phyloP scores from a whole-genome alignment of 2,888 invertebrate genomes.

The Arrhopalites spinosus region DNA sequence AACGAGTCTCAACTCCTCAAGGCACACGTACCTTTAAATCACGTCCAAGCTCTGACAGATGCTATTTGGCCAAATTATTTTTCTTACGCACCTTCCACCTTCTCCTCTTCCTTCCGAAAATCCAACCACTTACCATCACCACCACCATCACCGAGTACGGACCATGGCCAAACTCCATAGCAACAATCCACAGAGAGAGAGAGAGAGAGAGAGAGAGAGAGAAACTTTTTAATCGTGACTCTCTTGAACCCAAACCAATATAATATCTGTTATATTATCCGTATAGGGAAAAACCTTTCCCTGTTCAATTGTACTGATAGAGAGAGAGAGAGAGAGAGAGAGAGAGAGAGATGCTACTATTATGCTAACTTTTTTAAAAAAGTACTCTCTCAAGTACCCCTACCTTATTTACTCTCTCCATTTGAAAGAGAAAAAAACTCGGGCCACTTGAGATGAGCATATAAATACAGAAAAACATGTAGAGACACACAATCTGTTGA shows the following conservation, averaged over 20 bases:
- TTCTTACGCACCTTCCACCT: conserved; percentile 31
- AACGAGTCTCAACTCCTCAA: conserved; percentile 32
- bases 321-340: no score
- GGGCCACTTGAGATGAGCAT: conserved; percentile 7
- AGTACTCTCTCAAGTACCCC: no score
- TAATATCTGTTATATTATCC: background rate
- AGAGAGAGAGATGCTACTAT: no score
- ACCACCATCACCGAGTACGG: background rate
- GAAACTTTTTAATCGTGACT: conserved; percentile 3
- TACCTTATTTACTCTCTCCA: background rate
- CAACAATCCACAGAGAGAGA: background rate
- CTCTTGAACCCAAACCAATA: conserved; percentile 2
- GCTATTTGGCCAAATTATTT: conserved; percentile 43
- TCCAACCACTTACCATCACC: background rate
- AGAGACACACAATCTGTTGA: no score
- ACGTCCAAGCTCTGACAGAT: conserved; percentile 38
- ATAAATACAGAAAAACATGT: no score
- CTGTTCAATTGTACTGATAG: no score
- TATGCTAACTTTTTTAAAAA: no score
- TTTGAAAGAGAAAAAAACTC: background rate
- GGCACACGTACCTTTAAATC: conserved; percentile 35
- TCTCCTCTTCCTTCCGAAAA: conserved; percentile 6
- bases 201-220: background rate
- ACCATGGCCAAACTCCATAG: background rate
- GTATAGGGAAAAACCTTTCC: background rate